Base-by-base conservation (phyloP, 1,140 invertebrate genomes). In the Lepidurus packardi region DNA sequence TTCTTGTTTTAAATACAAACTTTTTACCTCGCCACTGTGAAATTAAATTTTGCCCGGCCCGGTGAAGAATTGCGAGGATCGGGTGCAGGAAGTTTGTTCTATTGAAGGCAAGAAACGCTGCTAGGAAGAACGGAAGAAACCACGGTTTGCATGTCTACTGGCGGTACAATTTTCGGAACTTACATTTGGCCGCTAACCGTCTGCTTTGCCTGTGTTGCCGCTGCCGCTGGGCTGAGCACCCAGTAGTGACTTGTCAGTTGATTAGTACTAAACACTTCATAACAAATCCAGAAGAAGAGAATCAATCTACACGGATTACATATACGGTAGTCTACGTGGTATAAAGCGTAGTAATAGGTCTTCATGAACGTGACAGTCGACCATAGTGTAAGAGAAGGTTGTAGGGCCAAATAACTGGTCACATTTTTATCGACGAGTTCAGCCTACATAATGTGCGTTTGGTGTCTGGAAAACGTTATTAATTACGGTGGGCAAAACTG, bases 91-190 rank as follows among this genome's bases (percentile, higher is more conserved):
- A 65, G 53, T 65, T 65, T 65, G 53, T 21, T 11, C 53, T 9
- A 7, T n/a, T 7, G 21, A 21, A 65, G 21, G 21, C 53, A 1
- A 7, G 21, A 65, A 65, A 11, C 53, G 53, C 53, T 65, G 6
- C 53, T n/a, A 65, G 53, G 53, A 65, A 21, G 13, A 65, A 65
- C 53, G 53, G 53, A 65, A 65, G 53, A 65, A 65, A 65, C 53
- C 53, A 13, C 53, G 53, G 16, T 65, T 65, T 11, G 53, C 53
- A 21, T 65, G 53, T 65, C 53, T 65, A 65, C 16, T 65, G 53
- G 53, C 53, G 53, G 16, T 21, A 7, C 16, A 16, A 21, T 21
- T 13, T 65, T 65, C 53, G 53, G 53, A 65, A 65, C 6, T 7
- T 13, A 11, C 53, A 65, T 16, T 65, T 65, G 53, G 9, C 53